Evolutionary conservation across 1,140 invertebrate genomes (phyloP), one percentile per base, ranked within the genome.

Genomic region (Drosophila pallidifrons): DNA sequence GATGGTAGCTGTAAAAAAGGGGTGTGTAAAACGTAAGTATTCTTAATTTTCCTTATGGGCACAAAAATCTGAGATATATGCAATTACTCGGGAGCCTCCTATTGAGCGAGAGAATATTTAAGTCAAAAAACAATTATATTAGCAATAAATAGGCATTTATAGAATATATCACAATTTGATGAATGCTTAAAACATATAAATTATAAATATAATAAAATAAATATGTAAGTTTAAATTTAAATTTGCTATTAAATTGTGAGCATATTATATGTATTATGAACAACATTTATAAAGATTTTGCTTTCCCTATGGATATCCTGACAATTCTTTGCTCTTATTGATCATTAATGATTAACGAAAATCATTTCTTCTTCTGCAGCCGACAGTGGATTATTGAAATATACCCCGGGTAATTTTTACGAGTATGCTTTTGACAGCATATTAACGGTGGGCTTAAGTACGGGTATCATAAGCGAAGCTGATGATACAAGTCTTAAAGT

Each of bases 401-500:
- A 82, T 69, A 45, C 47, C 13, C 63, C 85, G 4, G 91, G 91
- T 2, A 71, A 79, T 30, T 79, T 77, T 5, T 92, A 92, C 55
- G 89, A 91, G 32, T 92, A 92, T 60, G 66, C 51, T 15, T 89
- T 92, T 45, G 91, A 92, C 25, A 92, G 91, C 58, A 78, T 90
- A 54, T 66, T 92, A 74, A 82, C 88, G 3, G 69, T 92, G 58
- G 85, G 72, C 51, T 15, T 88, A 13, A 79, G 57, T 20, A 72
- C 82, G 2, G 81, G 76, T n/a, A n/a, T 51, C 7, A 58, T 81
- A 2, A 82, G 57, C 32, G 88, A 89, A 13, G 64, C 82, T 1
- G 91, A 94, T 79, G 93, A 94, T 71, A 94, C 94, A 7, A 93
- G 83, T 38, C 92, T 94, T 0, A 94, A 94, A 72, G 79, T 94